Evolutionary conservation across 2,113 vertebrate genomes (phyloP).

Genomic region (Tringa solitaria): DNA sequence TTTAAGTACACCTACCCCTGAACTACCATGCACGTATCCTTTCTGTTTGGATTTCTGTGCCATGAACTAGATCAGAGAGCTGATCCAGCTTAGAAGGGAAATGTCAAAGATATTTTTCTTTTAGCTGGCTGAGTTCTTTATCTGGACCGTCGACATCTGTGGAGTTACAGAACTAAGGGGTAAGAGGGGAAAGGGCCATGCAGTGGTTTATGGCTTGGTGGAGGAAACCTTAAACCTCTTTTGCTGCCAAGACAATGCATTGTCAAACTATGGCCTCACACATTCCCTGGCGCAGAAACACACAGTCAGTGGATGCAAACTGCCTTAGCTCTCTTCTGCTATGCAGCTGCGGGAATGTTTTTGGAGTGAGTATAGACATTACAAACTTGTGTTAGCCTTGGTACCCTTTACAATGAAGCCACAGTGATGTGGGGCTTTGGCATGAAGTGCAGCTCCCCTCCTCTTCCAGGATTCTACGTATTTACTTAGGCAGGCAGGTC

Average conservation of each 20-base stretch:
- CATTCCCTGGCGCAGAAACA: not conserved
- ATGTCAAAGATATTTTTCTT: not conserved
- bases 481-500: conserved; percentile 38
- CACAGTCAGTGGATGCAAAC: not conserved
- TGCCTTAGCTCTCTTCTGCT: not conserved
- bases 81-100: conserved; percentile 48
- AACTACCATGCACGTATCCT: not conserved
- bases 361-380: not conserved
- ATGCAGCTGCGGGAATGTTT: conserved; percentile 29
- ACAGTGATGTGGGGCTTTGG: conserved; percentile 38
- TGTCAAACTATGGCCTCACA: not conserved
- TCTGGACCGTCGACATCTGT: not conserved
- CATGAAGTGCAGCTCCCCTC: not conserved
- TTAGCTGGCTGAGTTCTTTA: conserved; percentile 33
- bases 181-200: not conserved
- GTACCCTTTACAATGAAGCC: conserved; percentile 13
- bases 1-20: not conserved
- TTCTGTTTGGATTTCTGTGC: conserved; percentile 18
- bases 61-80: conserved; percentile 5
- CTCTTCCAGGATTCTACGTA: not conserved
- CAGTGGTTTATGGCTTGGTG: not conserved
- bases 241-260: not conserved
- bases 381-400: not conserved
- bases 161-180: not conserved
- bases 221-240: not conserved